Evolutionary conservation across 2,888 invertebrate species (phyloP), one percentile per base, ranked within the genome.

Genomic region (Drosophila glabriapex): DNA sequence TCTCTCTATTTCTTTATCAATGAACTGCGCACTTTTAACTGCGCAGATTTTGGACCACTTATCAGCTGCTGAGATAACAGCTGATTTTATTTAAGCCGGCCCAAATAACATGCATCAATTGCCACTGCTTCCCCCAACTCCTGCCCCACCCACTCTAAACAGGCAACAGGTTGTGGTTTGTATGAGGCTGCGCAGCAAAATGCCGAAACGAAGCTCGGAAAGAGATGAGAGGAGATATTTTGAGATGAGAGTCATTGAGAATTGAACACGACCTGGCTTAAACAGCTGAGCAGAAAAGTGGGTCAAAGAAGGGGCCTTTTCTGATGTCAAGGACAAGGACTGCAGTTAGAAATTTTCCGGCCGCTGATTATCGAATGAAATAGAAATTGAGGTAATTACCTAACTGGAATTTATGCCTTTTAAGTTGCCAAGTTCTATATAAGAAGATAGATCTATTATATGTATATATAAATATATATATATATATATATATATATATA

Each of bases 101-200:
- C 58, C 16, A 43, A 31, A 56, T 71, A 31, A 37, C 14, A 63
- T 39, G 62, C 49, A 59, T 43, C 49, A 68, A 43, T 56, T 52
- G 41, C 14, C 29, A 9, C 29, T 46, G 58, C 22, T 37, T 25
- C 10, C 41, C 29, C 41, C 25, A 43, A 55, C 50, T 31, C 39
- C 9, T 25, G 16, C 35, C 49, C 35, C 33, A 14, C 2, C 16
- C 25, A 25, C 25, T 31, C 22, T 2, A 4, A 25, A 16, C 16
- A n/a, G 56, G 52, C 88, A 79, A 88, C 85, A 85, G 74, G 89
- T 85, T 56, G 68, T 56, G 62, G 76, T 56, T 49, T 43, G 25
- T 19, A 22, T 60, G 91, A 91, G 84, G 89, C 91, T 91, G 89
- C 85, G 85, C 91, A 69, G 65, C 56, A 67, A 69, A 66, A 69